Percentiles rank a stretch among this genome's conserved stretches.
phyloP scores from a whole-genome alignment of 37 sponge, comb jelly and placozoan genomes.

The Aplysina aerophoba region DNA sequence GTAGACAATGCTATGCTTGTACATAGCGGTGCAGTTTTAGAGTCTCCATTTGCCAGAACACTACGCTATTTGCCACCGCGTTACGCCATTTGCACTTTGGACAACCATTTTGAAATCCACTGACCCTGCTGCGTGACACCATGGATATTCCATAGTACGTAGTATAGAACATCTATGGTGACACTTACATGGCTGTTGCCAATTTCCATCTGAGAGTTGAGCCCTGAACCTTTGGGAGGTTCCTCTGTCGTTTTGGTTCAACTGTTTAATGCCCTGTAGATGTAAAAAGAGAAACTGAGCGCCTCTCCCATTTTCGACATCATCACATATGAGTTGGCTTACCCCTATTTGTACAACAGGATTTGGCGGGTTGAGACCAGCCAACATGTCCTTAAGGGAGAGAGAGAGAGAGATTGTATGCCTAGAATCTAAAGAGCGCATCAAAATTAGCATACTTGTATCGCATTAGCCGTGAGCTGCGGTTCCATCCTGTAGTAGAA shows the following conservation, averaged over 20 bases:
- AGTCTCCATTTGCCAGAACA: too few species aligned
- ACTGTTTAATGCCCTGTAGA: conserved; percentile 65
- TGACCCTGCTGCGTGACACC: too few species aligned
- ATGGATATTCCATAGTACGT: too few species aligned
- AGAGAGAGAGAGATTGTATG: background rate
- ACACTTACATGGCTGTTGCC: conserved; percentile 62
- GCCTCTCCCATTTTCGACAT: background rate
- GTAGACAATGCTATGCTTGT: too few species aligned
- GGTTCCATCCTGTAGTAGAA: background rate
- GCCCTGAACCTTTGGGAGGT: conserved; percentile 45
- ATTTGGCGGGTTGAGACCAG: conserved; percentile 14
- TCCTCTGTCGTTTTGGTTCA: conserved; percentile 1
- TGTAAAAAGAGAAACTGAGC: background rate
- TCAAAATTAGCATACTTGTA: background rate
- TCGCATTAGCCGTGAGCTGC: conserved; percentile 29
- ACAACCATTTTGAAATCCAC: too few species aligned
- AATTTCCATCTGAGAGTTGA: conserved; percentile 67
- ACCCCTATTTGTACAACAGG: conserved; percentile 75
- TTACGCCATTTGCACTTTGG: too few species aligned
- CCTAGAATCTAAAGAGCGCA: background rate
- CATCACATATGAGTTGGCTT: background rate
- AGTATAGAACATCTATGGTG: too few species aligned
- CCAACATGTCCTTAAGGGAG: conserved; percentile 53
- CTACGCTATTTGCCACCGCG: too few species aligned
- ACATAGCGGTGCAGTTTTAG: too few species aligned